Conservation (phyloP, 2,113 vertebrate species). For the Patagioenas fasciata region DNA sequence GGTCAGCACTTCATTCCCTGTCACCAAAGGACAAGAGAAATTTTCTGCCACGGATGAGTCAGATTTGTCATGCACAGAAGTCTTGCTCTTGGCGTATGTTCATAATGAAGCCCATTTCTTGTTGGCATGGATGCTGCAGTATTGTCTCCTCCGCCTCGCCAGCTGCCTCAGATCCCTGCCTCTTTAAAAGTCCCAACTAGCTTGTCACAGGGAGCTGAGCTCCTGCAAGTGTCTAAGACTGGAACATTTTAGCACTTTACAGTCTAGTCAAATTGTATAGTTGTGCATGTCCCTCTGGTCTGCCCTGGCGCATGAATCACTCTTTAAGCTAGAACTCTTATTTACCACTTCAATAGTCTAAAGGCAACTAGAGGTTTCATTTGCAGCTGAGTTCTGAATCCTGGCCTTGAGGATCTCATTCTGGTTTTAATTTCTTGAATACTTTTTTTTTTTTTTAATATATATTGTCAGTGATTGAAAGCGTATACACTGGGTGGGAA, state of each 20-base stretch:
- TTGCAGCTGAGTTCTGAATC: not conserved
- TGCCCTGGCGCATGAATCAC: not conserved
- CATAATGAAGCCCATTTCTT: not conserved
- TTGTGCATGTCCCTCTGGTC: not conserved
- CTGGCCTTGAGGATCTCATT: not conserved
- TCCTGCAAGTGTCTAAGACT: not conserved
- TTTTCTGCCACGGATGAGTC: not conserved
- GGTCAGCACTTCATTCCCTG: not conserved
- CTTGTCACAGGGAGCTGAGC: not conserved
- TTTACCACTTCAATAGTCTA: not conserved
- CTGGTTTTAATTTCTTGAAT: slow-evolving; percentile 44
- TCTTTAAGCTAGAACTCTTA: not conserved
- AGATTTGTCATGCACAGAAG: not conserved
- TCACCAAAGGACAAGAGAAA: slow-evolving; percentile 5
- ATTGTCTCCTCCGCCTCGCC: not conserved
- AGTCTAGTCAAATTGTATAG: not conserved
- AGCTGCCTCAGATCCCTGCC: not conserved
- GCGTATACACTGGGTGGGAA: not conserved
- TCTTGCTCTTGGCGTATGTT: not conserved
- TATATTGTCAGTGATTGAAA: slow-evolving; percentile 9
- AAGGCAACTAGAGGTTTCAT: not conserved
- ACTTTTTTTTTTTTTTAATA: slow-evolving; percentile 21
- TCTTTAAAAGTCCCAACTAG: not conserved
- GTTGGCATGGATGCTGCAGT: not conserved
- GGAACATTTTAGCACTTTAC: not conserved